Percentiles rank a stretch among this genome's conserved stretches.
Evolutionary conservation across 1,140 invertebrate species (phyloP).

Genomic region (Drosophila nasuta): DNA sequence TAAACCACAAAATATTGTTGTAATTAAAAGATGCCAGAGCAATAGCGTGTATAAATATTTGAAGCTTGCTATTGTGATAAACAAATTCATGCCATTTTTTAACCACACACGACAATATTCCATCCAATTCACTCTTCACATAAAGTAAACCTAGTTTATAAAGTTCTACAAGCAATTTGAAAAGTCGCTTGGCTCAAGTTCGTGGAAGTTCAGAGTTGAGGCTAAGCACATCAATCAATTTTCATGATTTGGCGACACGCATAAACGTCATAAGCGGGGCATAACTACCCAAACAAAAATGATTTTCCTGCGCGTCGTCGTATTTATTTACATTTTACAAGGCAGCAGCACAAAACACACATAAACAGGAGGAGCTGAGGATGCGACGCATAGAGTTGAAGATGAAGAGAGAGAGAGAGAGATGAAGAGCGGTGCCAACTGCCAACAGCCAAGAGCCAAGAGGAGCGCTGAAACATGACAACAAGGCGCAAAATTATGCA

Average conservation of each 20-base stretch:
- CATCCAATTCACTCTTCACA: not conserved
- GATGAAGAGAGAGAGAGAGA: slow-evolving; percentile 7
- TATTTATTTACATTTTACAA: slow-evolving; percentile 83
- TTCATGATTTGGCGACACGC: slow-evolving; percentile 35
- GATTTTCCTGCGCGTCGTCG: slow-evolving; percentile 56
- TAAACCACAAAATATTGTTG: too few relatives aligned
- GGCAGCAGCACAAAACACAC: slow-evolving; percentile 52
- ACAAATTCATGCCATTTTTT: not conserved
- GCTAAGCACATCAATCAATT: slow-evolving; percentile 6
- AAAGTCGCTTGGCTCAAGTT: not conserved
- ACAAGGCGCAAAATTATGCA: slow-evolving; percentile 81
- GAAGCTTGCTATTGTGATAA: not conserved
- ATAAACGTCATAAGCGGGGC: slow-evolving; percentile 54
- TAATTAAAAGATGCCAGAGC: too few relatives aligned
- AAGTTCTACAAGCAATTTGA: not conserved
- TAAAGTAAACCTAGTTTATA: not conserved
- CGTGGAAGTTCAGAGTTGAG: not conserved
- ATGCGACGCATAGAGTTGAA: slow-evolving; percentile 11
- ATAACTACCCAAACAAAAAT: slow-evolving; percentile 57
- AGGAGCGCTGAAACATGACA: slow-evolving; percentile 65
- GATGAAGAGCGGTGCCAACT: not conserved
- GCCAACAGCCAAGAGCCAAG: slow-evolving; percentile 6
- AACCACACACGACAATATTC: not conserved
- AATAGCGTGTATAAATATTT: too few relatives aligned
- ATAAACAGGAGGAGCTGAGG: slow-evolving; percentile 41